These are phyloP conservation scores for Hypsibius dujardini DNA, from an alignment of 1,140 invertebrate genomes.

Conservation along the genomic window DNA sequence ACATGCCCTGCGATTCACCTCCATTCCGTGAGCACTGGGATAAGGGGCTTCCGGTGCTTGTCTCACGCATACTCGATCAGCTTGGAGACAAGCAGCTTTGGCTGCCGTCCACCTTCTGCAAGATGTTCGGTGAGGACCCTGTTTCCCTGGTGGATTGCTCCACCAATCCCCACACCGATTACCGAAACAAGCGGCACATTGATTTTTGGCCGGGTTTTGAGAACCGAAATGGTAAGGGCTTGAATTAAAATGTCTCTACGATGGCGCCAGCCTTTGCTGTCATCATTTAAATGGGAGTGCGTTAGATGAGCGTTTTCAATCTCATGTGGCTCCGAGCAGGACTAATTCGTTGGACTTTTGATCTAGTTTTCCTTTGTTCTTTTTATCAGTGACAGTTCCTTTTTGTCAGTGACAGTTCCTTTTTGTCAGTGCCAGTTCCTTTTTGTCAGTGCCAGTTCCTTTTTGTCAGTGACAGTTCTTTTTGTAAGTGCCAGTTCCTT, in stretches of 20 bases:
- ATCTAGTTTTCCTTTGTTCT: conserved; percentile 10
- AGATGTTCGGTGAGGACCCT: conserved; percentile 72
- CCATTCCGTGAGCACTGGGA: neutral
- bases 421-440: no score
- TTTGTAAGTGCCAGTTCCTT: no score
- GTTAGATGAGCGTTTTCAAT: neutral
- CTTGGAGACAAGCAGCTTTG: conserved; percentile 58
- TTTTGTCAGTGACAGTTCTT: no score
- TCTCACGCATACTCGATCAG: conserved; percentile 64
- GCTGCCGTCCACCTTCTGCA: conserved; percentile 70
- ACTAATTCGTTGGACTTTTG: no score
- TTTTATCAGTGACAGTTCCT: conserved; percentile 17
- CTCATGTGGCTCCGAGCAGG: no score
- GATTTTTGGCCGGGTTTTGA: conserved; percentile 95
- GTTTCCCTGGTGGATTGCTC: conserved; percentile 83
- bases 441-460: no score
- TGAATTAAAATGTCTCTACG: conserved; percentile 17
- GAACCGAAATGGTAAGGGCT: conserved; percentile 43
- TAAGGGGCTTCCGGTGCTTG: conserved; percentile 61
- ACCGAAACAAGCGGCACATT: conserved; percentile 69
- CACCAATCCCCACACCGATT: conserved; percentile 48
- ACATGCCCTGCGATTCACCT: conserved; percentile 19
- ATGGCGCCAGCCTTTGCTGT: conserved; percentile 19
- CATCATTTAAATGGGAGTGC: neutral
- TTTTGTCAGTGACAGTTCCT: conserved; percentile 41